Conservation (phyloP, 2,888 invertebrate genomes). For the Andrena camellia region DNA sequence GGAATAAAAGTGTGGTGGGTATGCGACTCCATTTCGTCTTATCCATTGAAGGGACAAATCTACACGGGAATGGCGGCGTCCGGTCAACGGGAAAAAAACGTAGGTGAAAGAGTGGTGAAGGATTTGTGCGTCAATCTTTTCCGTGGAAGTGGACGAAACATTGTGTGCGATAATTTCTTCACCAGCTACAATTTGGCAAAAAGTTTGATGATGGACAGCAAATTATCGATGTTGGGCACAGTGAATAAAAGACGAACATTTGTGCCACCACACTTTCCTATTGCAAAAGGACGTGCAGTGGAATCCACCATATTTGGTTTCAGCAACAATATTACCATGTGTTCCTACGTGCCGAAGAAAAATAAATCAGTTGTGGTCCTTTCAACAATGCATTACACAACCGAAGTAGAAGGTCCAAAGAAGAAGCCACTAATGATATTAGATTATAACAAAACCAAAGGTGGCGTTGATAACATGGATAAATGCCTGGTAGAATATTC, state of each 20-base stretch:
- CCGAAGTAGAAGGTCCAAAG: conserved; percentile 1
- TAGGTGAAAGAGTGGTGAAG: not conserved
- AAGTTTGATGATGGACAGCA: conserved; percentile 4
- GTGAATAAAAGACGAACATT: no score
- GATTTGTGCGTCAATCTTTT: not conserved
- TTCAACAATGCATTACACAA: conserved; percentile 4
- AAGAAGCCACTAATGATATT: conserved; percentile 4
- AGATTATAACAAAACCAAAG: conserved; percentile 4
- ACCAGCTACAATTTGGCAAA: conserved; percentile 4
- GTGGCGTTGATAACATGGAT: conserved; percentile 4
- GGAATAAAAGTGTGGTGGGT: conserved; percentile 1
- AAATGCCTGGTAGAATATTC: conserved; percentile 4
- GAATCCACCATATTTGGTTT: no score
- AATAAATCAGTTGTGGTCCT: not conserved
- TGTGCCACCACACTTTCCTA: no score
- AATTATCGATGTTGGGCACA: not conserved
- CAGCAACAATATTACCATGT: no score
- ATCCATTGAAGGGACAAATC: conserved; percentile 4
- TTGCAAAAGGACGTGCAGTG: no score
- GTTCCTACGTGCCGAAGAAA: no score
- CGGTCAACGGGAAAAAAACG: not conserved
- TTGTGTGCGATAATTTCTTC: conserved; percentile 1
- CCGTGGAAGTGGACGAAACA: not conserved
- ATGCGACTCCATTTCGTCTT: conserved; percentile 4
- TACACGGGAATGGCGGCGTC: not conserved